Percentiles rank a stretch among this genome's conserved stretches.
These are phyloP conservation scores for Ennomos erosarius DNA, from an alignment of 2,888 invertebrate genomes.

Conservation along the genomic window DNA sequence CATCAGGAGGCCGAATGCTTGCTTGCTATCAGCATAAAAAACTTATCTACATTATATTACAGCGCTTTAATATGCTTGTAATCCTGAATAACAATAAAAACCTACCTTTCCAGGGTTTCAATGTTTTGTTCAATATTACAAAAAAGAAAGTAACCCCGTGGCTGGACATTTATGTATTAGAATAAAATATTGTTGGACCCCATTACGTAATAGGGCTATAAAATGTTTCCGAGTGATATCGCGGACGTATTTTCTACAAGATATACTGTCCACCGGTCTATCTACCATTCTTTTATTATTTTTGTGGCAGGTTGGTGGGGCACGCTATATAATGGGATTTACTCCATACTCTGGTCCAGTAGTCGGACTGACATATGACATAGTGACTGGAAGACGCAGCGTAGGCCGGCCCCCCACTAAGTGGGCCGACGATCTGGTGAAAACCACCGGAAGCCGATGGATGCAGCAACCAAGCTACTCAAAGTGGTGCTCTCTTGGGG, in stretches of 20 bases:
- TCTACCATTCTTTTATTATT: slow-evolving; percentile 28
- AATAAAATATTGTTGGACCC: slow-evolving; percentile 66
- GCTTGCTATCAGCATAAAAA: no score
- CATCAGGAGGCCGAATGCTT: no score
- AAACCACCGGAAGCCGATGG: no score
- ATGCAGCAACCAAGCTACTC: no score
- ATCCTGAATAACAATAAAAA: slow-evolving; percentile 6
- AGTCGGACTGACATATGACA: no score
- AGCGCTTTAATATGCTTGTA: neutral
- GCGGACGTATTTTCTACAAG: slow-evolving; percentile 58
- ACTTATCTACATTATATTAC: no score
- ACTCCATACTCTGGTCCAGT: no score
- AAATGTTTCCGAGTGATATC: slow-evolving; percentile 74
- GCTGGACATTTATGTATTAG: slow-evolving; percentile 51
- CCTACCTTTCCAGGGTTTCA: slow-evolving; percentile 9
- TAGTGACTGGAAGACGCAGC: no score
- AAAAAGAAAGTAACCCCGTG: slow-evolving; percentile 28
- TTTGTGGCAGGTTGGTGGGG: slow-evolving; percentile 3
- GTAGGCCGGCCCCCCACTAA: no score
- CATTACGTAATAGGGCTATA: slow-evolving; percentile 71
- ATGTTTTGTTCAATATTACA: slow-evolving; percentile 25
- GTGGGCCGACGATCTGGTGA: no score
- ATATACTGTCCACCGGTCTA: slow-evolving; percentile 49
- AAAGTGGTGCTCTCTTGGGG: no score
- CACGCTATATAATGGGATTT: no score